Conservation (phyloP, 2,113 vertebrate species). For the mouse (Mus musculus) region DNA sequence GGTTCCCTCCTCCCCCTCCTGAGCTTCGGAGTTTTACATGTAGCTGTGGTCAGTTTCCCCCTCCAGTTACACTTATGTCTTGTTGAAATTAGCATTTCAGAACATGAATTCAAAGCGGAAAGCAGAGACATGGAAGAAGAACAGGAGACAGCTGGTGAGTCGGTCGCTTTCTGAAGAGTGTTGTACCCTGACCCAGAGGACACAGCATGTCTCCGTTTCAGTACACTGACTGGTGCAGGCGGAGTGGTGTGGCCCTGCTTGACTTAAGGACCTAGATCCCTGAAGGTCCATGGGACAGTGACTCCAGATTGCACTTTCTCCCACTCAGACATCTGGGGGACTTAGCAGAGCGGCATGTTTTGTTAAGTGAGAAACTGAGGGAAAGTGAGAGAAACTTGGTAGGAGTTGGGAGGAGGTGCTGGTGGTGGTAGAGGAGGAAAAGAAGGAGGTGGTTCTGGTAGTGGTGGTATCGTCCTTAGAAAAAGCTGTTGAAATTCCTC, state of each 20-base stretch:
- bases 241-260: background rate
- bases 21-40: background rate
- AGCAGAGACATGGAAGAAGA: conserved; percentile 99
- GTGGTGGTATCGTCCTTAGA: background rate
- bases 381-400: background rate
- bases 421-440: background rate
- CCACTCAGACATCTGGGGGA: background rate
- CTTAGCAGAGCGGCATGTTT: too few relatives aligned
- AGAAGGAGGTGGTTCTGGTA: background rate
- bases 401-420: background rate
- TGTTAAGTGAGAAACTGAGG: background rate
- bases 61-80: conserved; percentile 24
- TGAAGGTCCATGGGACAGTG: background rate
- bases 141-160: conserved; percentile 96
- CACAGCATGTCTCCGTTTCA: background rate
- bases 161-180: background rate
- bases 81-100: conserved; percentile 93
- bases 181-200: background rate
- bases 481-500: background rate
- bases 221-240: background rate
- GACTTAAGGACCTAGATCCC: background rate
- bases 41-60: background rate
- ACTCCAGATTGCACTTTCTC: background rate
- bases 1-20: background rate
- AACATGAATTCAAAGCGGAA: conserved; percentile 99